Conservation (phyloP, 2,797 vertebrate genomes). For the Tangara arthus region DNA sequence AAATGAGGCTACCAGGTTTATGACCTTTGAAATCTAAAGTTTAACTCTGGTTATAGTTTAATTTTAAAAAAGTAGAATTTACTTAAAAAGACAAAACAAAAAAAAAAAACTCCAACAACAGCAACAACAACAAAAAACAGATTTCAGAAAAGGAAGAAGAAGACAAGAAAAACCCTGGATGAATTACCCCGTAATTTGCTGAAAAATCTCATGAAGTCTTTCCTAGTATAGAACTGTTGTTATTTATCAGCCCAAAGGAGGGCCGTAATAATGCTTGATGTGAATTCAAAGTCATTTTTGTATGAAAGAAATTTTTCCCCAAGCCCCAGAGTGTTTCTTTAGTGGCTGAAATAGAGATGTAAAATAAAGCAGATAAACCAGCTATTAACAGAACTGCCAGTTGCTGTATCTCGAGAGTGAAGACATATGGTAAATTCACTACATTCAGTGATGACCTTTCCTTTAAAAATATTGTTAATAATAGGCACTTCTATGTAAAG, state of each 20-base stretch:
- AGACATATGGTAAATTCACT: conserved; percentile 37
- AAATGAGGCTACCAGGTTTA: neutral
- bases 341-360: conserved; percentile 36
- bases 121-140: neutral
- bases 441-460: conserved; percentile 1
- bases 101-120: too few species aligned
- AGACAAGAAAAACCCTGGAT: neutral
- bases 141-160: neutral
- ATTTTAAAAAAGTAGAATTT: neutral
- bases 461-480: conserved; percentile 59
- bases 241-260: conserved; percentile 3
- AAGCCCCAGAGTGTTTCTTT: conserved; percentile 6
- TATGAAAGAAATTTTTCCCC: neutral
- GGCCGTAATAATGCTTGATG: neutral
- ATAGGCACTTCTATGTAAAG: conserved; percentile 30
- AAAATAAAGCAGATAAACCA: conserved; percentile 46
- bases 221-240: neutral
- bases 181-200: neutral
- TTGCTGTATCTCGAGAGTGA: conserved; percentile 48
- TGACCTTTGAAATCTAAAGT: neutral
- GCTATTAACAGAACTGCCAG: conserved; percentile 52
- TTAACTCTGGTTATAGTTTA: neutral
- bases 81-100: neutral
- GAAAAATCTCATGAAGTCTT: neutral
- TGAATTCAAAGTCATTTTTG: neutral